Percentiles rank a stretch among this genome's conserved stretches.
These are phyloP conservation scores for Catharus ustulatus DNA, from an alignment of 2,797 vertebrate species.

Conservation along the genomic window DNA sequence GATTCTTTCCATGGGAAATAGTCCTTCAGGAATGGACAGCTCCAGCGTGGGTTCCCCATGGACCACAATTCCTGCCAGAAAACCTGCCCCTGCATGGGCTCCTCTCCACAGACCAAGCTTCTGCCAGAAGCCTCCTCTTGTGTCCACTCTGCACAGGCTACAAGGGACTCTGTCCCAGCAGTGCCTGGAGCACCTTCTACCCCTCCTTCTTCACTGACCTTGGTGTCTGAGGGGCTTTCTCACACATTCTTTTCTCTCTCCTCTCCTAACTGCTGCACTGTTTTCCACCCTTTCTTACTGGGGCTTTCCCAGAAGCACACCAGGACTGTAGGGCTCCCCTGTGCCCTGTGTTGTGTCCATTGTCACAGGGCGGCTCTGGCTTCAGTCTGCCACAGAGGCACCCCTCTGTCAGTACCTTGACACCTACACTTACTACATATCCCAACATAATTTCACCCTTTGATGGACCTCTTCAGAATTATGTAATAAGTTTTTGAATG, in stretches of 20 bases:
- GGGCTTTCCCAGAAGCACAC: neutral
- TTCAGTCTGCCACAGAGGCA: neutral
- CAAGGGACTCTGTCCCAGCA: accelerated
- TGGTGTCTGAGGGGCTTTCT: neutral
- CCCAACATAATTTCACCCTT: neutral
- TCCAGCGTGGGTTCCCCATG: accelerated
- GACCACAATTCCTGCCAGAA: neutral
- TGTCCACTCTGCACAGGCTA: neutral
- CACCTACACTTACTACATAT: neutral
- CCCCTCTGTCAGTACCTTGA: neutral
- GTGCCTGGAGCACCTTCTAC: neutral
- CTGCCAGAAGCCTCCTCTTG: neutral
- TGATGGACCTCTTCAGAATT: neutral
- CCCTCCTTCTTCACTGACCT: neutral
- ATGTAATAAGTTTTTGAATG: neutral
- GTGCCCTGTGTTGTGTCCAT: accelerated
- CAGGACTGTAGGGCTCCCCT: neutral
- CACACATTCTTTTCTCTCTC: neutral
- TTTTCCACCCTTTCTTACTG: neutral
- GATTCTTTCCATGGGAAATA: neutral
- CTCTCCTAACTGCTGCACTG: accelerated
- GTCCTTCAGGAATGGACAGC: neutral
- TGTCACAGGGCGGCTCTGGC: accelerated
- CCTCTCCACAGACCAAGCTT: neutral
- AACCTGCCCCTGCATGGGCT: neutral